phyloP scores from a whole-genome alignment of 2,113 vertebrate species.

The Pteruthius melanotis region DNA sequence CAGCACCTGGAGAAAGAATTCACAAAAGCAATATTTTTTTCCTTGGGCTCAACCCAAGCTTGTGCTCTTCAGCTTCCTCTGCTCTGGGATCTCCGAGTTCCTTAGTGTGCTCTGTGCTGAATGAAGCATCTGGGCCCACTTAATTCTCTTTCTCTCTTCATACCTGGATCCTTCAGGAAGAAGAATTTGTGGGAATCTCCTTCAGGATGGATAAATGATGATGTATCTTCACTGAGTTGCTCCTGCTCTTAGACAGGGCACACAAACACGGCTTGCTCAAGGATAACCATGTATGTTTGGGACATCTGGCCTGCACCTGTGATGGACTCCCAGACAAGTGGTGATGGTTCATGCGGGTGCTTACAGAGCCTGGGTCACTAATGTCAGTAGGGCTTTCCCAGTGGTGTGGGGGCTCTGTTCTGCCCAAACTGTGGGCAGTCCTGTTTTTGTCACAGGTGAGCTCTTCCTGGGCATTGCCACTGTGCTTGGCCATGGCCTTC shows the following conservation, averaged over 20 bases:
- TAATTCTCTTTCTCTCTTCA: background rate
- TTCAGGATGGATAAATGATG: background rate
- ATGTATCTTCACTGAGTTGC: background rate
- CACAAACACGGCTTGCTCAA: background rate
- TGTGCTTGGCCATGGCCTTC: background rate
- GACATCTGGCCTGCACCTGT: background rate
- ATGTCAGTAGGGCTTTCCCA: background rate
- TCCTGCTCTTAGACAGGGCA: background rate
- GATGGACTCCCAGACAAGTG: accelerated
- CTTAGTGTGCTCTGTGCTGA: background rate
- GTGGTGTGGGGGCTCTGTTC: background rate
- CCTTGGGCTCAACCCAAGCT: background rate
- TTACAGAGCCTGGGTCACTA: background rate
- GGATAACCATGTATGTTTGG: background rate
- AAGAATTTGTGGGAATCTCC: background rate
- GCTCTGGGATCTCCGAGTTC: background rate
- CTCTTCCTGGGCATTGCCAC: background rate
- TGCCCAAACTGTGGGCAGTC: background rate
- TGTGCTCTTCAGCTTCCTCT: background rate
- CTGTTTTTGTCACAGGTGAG: background rate
- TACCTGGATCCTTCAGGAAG: background rate
- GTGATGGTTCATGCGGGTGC: background rate
- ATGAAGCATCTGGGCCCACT: background rate
- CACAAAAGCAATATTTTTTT: background rate
- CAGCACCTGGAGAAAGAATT: background rate